Evolutionary conservation across 2,888 invertebrate species (phyloP).

Genomic region (Drosophila atroscutellata): DNA sequence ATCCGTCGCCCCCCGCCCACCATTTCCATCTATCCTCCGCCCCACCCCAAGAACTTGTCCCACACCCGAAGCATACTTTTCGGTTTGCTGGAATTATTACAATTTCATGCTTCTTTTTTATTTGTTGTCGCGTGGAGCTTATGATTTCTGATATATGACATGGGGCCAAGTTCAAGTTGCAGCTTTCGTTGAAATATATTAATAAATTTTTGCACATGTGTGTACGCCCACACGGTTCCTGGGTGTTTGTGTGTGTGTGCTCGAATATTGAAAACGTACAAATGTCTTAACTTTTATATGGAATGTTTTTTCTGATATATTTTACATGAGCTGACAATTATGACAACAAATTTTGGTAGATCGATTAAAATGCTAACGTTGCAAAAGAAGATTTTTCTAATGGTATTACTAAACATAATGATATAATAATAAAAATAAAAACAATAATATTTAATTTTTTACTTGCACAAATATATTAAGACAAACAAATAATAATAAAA

Average conservation of each 20-base stretch:
- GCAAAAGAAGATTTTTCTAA: background rate
- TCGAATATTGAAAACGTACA: conserved; percentile 64
- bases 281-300: conserved; percentile 61
- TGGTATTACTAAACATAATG: background rate
- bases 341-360: background rate
- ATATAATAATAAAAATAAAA: background rate
- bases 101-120: conserved; percentile 82
- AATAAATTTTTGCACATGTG: conserved; percentile 69
- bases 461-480: background rate
- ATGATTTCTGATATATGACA: conserved; percentile 84
- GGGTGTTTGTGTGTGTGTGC: conserved; percentile 5
- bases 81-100: conserved; percentile 80
- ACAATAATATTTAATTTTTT: too few relatives aligned
- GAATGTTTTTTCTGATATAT: background rate
- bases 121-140: conserved; percentile 80
- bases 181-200: conserved; percentile 68
- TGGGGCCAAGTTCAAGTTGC: conserved; percentile 54
- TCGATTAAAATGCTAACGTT: background rate
- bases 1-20: conserved; percentile 47
- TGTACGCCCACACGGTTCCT: conserved; percentile 20
- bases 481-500: background rate
- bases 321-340: background rate
- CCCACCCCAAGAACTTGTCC: background rate
- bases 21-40: background rate
- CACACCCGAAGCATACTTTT: conserved; percentile 31